Conservation (phyloP, 1,140 invertebrate species). For the Apis mellifera region Amel_HAv3.1 CM009936.2:11881501-11882000, state of each 20-base stretch:
- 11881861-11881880: slow-evolving; percentile 16
- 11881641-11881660: neutral
- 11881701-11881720: no score
- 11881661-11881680: neutral
- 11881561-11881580: slow-evolving; percentile 32
- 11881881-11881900: neutral
- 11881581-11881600: slow-evolving; percentile 31
- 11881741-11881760: no score
- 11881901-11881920: slow-evolving; percentile 18
- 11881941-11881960: neutral
- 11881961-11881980: no score
- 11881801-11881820: neutral
- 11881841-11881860: slow-evolving; percentile 5
- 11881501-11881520: neutral
- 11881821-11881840: neutral
- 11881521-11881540: slow-evolving; percentile 28
- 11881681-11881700: no score
- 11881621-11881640: no score
- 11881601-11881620: neutral
- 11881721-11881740: no score
- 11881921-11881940: slow-evolving; percentile 45
- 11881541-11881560: neutral
- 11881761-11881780: no score
- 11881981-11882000: neutral
- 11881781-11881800: no score